Base-by-base conservation (phyloP, 2,888 invertebrate genomes). In the Leptogaster cylindrica region DNA sequence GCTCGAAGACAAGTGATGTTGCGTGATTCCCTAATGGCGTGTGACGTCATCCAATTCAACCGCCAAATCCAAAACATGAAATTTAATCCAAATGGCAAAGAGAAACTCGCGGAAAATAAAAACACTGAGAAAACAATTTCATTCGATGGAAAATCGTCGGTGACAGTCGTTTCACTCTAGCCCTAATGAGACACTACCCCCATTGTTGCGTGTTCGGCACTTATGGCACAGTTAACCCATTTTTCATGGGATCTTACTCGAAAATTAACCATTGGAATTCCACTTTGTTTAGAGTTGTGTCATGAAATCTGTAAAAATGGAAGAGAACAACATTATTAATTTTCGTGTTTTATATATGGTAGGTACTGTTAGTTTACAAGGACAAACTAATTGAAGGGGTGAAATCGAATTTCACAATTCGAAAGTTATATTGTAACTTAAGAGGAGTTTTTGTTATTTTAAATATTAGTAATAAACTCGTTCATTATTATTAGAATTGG, bases 11-110 rank as follows among this genome's bases (percentile, higher is more conserved):
- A 36, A 25, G 31, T 58, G 58, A 27, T 39, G 39, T 41, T 25
- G 58, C 58, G 58, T 58, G 58, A 2, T 39, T 58, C 39, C 36
- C 23, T 18, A 27, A 10, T 41, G 31, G 25, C 58, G 58, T 25
- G 27, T 58, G 58, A 58, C 39, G 58, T 58, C 58, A 58, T 58
- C 39, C 58, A 58, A 58, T 58, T 58, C 23, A 14, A 58, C 6
- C n/a, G n/a, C n/a, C 41, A 58, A 58, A 58, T 58, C 58, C 41
- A 58, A 36, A 39, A 39, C 41, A 58, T 58, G 36, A 58, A 41
- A 23, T 23, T 20, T 58, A 39, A 58, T 58, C 58, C 58, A 39
- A 58, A 14, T 41, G 28, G 8, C 14, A 14, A 51, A 51, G 7
- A 25, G 2, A n/a, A 23, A 27, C 27, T 20, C 16, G 10, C 46